Conservation (phyloP, 2,888 invertebrate genomes). For the Alentia gelatinosa region DNA sequence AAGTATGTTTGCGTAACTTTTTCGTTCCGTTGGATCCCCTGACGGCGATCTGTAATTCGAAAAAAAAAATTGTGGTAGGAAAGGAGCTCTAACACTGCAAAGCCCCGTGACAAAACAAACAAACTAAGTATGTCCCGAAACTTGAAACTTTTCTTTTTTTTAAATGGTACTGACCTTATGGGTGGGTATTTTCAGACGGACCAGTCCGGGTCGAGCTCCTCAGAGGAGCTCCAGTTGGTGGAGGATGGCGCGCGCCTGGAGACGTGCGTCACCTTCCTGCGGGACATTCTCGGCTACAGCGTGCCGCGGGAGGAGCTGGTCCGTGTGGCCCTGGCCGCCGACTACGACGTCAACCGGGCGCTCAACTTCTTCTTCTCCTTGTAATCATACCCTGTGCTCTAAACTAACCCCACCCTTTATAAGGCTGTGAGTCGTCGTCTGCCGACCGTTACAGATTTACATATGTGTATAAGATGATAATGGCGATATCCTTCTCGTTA, state of each 20-base stretch:
- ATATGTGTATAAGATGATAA: too few species aligned
- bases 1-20: too few species aligned
- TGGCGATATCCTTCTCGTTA: too few species aligned
- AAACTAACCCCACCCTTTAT: neutral
- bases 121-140: too few species aligned
- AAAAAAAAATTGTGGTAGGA: too few species aligned
- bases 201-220: conserved; percentile 72
- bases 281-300: conserved; percentile 83
- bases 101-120: too few species aligned
- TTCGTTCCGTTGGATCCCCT: too few species aligned
- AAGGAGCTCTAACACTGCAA: too few species aligned
- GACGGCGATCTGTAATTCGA: too few species aligned
- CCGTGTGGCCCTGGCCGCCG: conserved; percentile 83
- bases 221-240: conserved; percentile 76
- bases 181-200: conserved; percentile 64
- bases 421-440: neutral
- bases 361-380: conserved; percentile 83
- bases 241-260: conserved; percentile 81
- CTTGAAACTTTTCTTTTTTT: neutral
- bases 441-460: too few species aligned
- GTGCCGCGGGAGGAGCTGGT: conserved; percentile 82
- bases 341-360: conserved; percentile 84
- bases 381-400: conserved; percentile 49
- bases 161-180: too few species aligned
- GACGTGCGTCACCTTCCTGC: conserved; percentile 82